Evolutionary conservation across 2,797 vertebrate genomes (phyloP), one percentile per base, ranked within the genome.

Genomic region (Enteromius afrohamiltoni): DNA sequence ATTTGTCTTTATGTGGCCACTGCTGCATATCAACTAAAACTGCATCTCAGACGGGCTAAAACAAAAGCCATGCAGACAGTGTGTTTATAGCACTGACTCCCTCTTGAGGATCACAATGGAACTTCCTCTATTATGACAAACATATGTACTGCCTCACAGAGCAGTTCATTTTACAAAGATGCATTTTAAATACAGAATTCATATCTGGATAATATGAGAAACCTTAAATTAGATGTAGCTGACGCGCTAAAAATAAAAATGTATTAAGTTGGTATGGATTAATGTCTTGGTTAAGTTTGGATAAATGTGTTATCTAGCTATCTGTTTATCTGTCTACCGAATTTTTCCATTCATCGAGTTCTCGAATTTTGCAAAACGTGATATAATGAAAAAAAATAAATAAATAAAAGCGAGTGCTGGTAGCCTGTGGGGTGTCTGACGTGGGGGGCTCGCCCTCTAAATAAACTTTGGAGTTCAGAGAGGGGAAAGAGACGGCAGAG

Each of bases 91-190:
- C 94, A 93, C 95, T 95, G 94, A 95, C 95, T 94, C 96, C 96
- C 96, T 95, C 96, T 96, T 95, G 95, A 96, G 96, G 94, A 92
- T 92, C 89, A 88, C 90, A 87, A 83, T 91, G 92, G 93, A 77
- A 78, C 19, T 76, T 29, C 51, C 69, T 19, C 69, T 64, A 53
- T 40, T 49, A 34, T 55, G 19, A 21, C 19, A n/a, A 26, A 26
- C 16, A 73, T 29, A 65, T 42, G 51, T 40, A 58, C 9, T 10
- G 11, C 55, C 8, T 26, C 40, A 37, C 26, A 64, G 16, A 31
- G 31, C 5, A 6, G 8, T 31, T 40, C 14, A 17, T 82, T 62
- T 82, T 47, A 47, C 2, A 16, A 2, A 62, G n/a, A 45, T 21
- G 9, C 2, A 21, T 77, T 62, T 14, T 60, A n/a, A 60, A 42